phyloP scores from a whole-genome alignment of 2,113 vertebrate species.

The Nasalis larvatus region DNA sequence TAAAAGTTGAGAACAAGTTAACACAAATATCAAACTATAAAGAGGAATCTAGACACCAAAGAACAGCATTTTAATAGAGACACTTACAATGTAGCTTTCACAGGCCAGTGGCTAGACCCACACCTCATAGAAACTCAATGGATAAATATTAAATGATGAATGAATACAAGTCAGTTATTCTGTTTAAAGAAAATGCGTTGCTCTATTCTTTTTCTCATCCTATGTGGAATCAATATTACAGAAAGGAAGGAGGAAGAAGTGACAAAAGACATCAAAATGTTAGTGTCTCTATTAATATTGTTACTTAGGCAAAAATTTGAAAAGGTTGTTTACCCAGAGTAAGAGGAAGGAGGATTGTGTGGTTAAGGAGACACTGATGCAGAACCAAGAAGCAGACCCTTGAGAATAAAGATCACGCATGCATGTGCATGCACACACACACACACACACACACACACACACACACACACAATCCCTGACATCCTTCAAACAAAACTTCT shows the following conservation, averaged over 20 bases:
- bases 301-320: background rate
- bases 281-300: background rate
- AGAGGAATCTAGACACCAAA: constrained; percentile 15
- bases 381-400: background rate
- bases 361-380: background rate
- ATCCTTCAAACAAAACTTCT: background rate
- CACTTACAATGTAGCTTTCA: background rate
- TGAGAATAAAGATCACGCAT: background rate
- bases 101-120: background rate
- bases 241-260: background rate
- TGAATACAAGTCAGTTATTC: background rate
- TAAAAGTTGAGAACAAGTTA: constrained; percentile 58
- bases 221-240: background rate
- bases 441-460: no score
- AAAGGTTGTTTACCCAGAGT: background rate
- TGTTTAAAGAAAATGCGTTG: background rate
- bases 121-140: background rate
- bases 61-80: background rate
- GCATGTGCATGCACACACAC: no score
- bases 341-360: background rate
- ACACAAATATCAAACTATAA: constrained; percentile 7
- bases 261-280: background rate
- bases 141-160: background rate
- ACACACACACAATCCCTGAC: background rate
- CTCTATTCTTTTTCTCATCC: background rate